Conservation (phyloP, 2,888 invertebrate species). For the Drepanosiphum platanoidis region DNA sequence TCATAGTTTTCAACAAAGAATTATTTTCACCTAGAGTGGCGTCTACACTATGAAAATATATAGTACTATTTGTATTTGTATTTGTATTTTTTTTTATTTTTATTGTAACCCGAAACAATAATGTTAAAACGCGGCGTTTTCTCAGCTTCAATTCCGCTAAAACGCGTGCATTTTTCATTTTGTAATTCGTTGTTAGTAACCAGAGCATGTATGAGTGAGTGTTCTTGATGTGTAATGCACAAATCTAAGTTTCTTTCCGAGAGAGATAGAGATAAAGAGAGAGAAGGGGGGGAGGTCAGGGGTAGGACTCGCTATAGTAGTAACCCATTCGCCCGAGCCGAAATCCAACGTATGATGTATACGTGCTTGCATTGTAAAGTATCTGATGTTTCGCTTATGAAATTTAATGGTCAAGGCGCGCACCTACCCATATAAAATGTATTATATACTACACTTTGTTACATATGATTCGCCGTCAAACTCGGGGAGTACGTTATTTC, state of each 20-base stretch:
- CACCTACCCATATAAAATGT: background rate
- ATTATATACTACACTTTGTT: background rate
- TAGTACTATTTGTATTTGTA: background rate
- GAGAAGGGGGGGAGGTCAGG: background rate
- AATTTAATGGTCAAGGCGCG: background rate
- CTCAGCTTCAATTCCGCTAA: constrained; percentile 1
- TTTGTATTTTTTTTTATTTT: background rate
- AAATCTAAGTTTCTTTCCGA: constrained; percentile 14
- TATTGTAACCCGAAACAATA: constrained; percentile 18
- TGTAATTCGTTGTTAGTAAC: constrained; percentile 27
- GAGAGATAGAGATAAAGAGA: background rate
- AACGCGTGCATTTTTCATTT: constrained; percentile 17
- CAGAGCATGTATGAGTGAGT: background rate
- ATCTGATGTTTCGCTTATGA: background rate
- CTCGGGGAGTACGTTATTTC: background rate
- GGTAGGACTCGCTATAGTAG: background rate
- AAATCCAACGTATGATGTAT: background rate
- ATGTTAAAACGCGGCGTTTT: background rate
- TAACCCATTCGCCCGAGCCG: background rate
- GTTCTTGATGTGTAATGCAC: background rate
- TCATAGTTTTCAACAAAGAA: constrained; percentile 1
- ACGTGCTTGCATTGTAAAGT: constrained; percentile 35
- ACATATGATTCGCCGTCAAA: too few species aligned
- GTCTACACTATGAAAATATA: background rate
- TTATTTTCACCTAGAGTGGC: background rate